Base-by-base conservation (phyloP, 53 echinoderm and acorn worm genomes). In the Glandiceps talaboti region DNA sequence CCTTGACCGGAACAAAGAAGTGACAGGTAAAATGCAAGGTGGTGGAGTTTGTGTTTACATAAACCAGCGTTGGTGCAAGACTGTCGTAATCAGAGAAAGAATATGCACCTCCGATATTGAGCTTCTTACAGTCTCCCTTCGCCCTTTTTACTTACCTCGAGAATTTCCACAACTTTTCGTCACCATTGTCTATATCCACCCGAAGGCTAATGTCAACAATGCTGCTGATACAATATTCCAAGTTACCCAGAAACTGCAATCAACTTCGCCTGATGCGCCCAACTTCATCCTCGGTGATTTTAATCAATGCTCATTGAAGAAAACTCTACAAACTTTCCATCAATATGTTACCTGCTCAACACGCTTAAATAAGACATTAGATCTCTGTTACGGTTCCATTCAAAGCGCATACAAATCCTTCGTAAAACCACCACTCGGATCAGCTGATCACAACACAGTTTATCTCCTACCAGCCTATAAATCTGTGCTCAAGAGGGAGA, bases 401-500 rank as follows among this genome's bases (percentile, higher is more conserved):
- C 76, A 1, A 75, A n/a, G 29, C 12, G 76, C 76, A 6, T 26
- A 75, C 29, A 75, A n/a, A 75, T 75, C 76, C 26, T 27, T 14
- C 27, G 27, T 10, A n/a, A n/a, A 27, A 26, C 76, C 76, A 75
- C 76, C 27, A 12, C 64, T 45, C 64, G 64, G 64, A 12, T 45
- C 20, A 12, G 6, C 6, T 6, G 6, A 45, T 45, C 64, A 45
- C 64, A 45, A 45, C 6, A 45, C 64, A 45, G 64, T 45, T 6
- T 20, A 45, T 45, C 20, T 45, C 6, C 6, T 45, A 45, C 64
- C 64, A 12, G 64, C 20, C 64, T 45, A 45, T 20, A 45, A 45
- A 45, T 45, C 64, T 45, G 64, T 45, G 64, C 30, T 83, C 33
- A 83, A 83, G 33, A 76, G 64, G 33, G 33, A 77, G 28, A 83